These are phyloP conservation scores for Sebastes nivosus DNA, from an alignment of 2,797 vertebrate species.

Conservation along the genomic window DNA sequence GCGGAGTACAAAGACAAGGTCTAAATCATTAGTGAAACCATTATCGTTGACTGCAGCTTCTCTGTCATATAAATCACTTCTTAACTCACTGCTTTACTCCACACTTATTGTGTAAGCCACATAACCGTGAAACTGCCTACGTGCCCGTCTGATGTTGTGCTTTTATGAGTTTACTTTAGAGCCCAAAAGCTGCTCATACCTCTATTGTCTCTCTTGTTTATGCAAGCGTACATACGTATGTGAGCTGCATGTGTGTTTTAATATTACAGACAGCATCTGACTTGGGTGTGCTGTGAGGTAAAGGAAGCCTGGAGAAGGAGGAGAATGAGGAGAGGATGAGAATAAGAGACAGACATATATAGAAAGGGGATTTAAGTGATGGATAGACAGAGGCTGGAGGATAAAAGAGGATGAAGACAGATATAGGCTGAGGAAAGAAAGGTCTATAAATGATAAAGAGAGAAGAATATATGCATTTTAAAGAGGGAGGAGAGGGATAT, in stretches of 20 bases:
- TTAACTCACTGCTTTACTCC: conserved; percentile 61
- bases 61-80: conserved; percentile 70
- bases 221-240: neutral
- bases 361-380: conserved; percentile 33
- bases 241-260: neutral
- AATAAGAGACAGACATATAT: conserved; percentile 24
- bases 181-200: neutral
- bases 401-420: conserved; percentile 26
- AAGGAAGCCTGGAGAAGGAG: neutral
- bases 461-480: conserved; percentile 32
- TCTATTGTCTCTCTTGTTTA: neutral
- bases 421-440: conserved; percentile 23
- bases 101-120: conserved; percentile 42
- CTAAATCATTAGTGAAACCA: conserved; percentile 72
- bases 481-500: neutral
- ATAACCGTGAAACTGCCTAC: conserved; percentile 24
- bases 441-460: conserved; percentile 24
- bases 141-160: conserved; percentile 24
- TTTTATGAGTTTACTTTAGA: neutral
- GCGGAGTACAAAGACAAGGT: conserved; percentile 67
- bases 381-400: conserved; percentile 19
- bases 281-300: conserved; percentile 2
- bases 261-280: conserved; percentile 20
- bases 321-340: conserved; percentile 13
- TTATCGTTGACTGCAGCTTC: conserved; percentile 62